Conservation (phyloP, 2,888 invertebrate species). For the Stenodera caucasica region DNA sequence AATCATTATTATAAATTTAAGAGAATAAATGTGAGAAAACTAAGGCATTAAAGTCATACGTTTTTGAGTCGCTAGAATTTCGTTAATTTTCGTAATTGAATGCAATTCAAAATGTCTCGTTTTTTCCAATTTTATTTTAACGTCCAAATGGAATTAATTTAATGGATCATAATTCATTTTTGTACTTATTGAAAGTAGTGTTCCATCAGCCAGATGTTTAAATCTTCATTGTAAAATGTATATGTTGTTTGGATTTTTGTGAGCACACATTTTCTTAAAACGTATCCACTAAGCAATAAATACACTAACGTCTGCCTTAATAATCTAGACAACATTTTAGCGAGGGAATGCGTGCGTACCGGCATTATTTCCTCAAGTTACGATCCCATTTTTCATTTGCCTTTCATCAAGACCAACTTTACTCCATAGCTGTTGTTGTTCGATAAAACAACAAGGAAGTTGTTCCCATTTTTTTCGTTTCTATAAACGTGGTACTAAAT, state of each 20-base stretch:
- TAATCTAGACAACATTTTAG: neutral
- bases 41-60: too few relatives aligned
- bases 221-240: neutral
- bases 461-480: neutral
- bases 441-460: neutral
- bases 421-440: neutral
- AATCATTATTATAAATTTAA: too few relatives aligned
- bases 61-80: too few relatives aligned
- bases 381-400: neutral
- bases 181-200: neutral
- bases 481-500: neutral
- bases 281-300: neutral
- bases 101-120: too few relatives aligned
- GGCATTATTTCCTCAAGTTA: neutral
- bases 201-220: neutral
- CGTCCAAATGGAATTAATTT: neutral
- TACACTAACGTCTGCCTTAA: slow-evolving; percentile 5
- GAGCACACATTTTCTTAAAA: neutral
- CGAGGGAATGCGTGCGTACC: neutral
- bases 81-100: too few relatives aligned
- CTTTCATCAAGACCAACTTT: neutral
- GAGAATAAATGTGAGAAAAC: too few relatives aligned
- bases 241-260: slow-evolving; percentile 3
- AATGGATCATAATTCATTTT: neutral
- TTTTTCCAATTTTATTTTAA: too few relatives aligned